These are phyloP conservation scores for Iphiclides podalirius DNA, from an alignment of 2,888 invertebrate genomes.

Conservation along the genomic window DNA sequence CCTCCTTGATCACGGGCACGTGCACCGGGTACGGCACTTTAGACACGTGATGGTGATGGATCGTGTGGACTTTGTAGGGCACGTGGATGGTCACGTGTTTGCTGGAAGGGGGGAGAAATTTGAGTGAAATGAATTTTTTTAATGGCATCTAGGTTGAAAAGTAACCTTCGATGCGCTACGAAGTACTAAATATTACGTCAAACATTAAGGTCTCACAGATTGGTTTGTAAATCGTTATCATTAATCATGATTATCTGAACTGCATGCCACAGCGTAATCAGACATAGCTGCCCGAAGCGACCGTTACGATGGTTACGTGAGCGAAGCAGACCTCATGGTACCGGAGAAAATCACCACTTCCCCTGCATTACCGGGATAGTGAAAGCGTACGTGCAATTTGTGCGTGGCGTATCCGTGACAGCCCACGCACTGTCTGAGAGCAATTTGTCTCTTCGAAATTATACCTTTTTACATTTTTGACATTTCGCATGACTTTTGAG, in stretches of 20 bases:
- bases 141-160: no score
- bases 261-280: neutral
- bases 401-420: slow-evolving; percentile 6
- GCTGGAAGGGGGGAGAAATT: slow-evolving; percentile 37
- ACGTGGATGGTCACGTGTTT: slow-evolving; percentile 74
- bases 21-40: slow-evolving; percentile 65
- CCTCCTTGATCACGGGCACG: slow-evolving; percentile 68
- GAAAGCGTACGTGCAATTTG: slow-evolving; percentile 15
- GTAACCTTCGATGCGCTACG: no score
- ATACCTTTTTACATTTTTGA: neutral
- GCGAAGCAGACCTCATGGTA: slow-evolving; percentile 4
- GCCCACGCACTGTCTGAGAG: slow-evolving; percentile 2
- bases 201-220: no score
- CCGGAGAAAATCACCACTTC: slow-evolving; percentile 11
- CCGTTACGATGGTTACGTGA: slow-evolving; percentile 7
- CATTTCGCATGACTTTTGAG: neutral
- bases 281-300: neutral
- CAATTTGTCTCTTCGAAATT: slow-evolving; percentile 1
- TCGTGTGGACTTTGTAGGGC: slow-evolving; percentile 70
- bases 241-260: neutral
- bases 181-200: no score
- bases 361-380: slow-evolving; percentile 9
- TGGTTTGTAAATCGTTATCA: neutral
- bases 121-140: no score
- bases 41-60: slow-evolving; percentile 73